Conservation (phyloP, 2,888 invertebrate species). For the Drosophila neotestacea region DNA sequence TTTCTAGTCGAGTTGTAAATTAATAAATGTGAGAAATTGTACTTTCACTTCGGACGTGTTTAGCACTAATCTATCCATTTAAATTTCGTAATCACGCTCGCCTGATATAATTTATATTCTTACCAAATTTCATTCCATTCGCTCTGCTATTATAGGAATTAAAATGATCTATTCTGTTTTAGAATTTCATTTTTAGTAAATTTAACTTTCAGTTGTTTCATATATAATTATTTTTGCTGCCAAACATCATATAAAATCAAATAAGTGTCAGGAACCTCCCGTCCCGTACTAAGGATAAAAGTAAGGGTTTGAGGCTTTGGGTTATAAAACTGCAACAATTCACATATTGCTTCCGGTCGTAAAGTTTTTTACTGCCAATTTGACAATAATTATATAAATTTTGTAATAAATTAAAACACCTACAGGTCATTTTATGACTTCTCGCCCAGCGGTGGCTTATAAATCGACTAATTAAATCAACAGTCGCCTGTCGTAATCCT, state of each 20-base stretch:
- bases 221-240: not conserved
- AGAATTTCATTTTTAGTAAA: too few species aligned
- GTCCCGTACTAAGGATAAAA: not conserved
- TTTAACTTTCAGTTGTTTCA: not conserved
- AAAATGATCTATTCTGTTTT: too few species aligned
- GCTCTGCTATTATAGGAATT: too few species aligned
- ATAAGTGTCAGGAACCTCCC: not conserved
- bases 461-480: slow-evolving; percentile 73
- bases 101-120: too few species aligned
- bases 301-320: slow-evolving; percentile 7
- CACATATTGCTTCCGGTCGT: slow-evolving; percentile 61
- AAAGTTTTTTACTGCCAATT: slow-evolving; percentile 52
- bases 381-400: slow-evolving; percentile 50
- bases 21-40: too few species aligned
- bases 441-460: slow-evolving; percentile 36
- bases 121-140: too few species aligned
- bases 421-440: slow-evolving; percentile 27
- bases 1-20: too few species aligned
- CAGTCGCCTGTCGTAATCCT: slow-evolving; percentile 38
- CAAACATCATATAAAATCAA: not conserved
- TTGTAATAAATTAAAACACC: slow-evolving; percentile 57
- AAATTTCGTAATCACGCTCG: too few species aligned
- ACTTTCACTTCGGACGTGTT: too few species aligned
- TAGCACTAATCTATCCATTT: too few species aligned
- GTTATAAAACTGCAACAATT: slow-evolving; percentile 38